Conservation (phyloP, 1,140 invertebrate genomes). For the Drosophila funebris region DNA sequence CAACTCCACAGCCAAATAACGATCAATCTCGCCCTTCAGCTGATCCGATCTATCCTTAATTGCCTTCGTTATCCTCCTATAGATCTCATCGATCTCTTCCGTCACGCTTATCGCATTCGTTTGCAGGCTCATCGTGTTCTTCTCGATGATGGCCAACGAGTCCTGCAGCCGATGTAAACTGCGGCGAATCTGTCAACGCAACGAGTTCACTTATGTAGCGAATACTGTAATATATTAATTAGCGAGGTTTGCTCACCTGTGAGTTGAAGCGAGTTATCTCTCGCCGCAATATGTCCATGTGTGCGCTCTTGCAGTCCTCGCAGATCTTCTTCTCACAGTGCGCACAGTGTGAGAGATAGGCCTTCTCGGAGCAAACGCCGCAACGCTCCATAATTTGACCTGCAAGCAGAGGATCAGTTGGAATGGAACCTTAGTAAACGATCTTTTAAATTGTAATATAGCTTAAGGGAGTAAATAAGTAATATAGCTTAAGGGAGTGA, state of each 20-base stretch:
- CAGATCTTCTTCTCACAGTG: constrained; percentile 98
- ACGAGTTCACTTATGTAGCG: neutral
- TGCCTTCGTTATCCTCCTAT: constrained; percentile 94
- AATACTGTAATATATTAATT: neutral
- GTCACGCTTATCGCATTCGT: constrained; percentile 92
- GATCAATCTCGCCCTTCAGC: constrained; percentile 94
- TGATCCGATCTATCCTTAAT: constrained; percentile 95
- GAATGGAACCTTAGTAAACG: constrained; percentile 11
- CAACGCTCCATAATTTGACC: constrained; percentile 93
- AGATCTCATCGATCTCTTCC: constrained; percentile 97
- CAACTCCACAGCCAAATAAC: constrained; percentile 92
- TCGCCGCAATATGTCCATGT: constrained; percentile 96
- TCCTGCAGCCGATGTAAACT: constrained; percentile 94
- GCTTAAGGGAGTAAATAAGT: neutral
- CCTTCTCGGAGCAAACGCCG: constrained; percentile 97
- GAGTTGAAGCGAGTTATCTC: constrained; percentile 97
- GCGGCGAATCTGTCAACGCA: constrained; percentile 87
- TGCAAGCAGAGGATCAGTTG: constrained; percentile 18
- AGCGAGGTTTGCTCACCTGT: constrained; percentile 86
- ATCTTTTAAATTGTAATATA: too few relatives aligned
- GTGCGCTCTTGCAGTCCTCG: constrained; percentile 95
- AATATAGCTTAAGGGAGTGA: too few relatives aligned
- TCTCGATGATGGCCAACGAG: constrained; percentile 91
- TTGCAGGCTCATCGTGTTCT: constrained; percentile 92
- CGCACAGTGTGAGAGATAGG: constrained; percentile 93